These are phyloP conservation scores for Pollenia labialis DNA, from an alignment of 2,888 invertebrate genomes.

Conservation along the genomic window DNA sequence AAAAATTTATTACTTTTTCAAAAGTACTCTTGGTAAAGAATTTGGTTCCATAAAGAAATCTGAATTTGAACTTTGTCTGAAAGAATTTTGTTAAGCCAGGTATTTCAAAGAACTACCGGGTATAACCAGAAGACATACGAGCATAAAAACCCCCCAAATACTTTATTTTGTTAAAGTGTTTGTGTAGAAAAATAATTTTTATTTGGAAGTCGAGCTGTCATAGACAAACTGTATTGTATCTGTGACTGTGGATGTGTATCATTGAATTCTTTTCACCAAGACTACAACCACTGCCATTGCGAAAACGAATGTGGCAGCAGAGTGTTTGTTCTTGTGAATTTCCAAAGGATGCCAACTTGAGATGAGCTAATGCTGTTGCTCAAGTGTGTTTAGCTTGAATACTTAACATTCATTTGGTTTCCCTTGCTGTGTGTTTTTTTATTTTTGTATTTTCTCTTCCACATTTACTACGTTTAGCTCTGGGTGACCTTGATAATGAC, in stretches of 20 bases:
- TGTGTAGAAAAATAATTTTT: constrained; percentile 57
- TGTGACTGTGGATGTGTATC: constrained; percentile 34
- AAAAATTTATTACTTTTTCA: too few relatives aligned
- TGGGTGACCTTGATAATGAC: constrained; percentile 73
- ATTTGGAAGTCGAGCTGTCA: constrained; percentile 56
- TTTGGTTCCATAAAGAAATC: too few relatives aligned
- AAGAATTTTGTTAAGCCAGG: too few relatives aligned
- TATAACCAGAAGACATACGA: background rate
- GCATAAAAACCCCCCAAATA: constrained; percentile 37
- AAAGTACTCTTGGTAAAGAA: too few relatives aligned
- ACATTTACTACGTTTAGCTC: constrained; percentile 61
- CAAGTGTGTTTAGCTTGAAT: constrained; percentile 74
- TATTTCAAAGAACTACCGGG: too few relatives aligned
- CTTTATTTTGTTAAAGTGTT: constrained; percentile 31
- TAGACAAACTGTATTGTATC: constrained; percentile 34
- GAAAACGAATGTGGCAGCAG: constrained; percentile 8
- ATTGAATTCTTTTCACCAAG: constrained; percentile 53
- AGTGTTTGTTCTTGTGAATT: constrained; percentile 69
- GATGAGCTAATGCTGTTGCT: constrained; percentile 72
- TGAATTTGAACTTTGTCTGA: too few relatives aligned
- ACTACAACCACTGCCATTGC: constrained; percentile 37
- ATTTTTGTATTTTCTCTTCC: constrained; percentile 59
- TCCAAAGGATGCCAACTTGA: constrained; percentile 73
- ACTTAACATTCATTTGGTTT: constrained; percentile 74
- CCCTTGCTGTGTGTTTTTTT: constrained; percentile 45